Base-by-base conservation (phyloP, 2,888 invertebrate species). In the Hypselothyrea guttata region DNA sequence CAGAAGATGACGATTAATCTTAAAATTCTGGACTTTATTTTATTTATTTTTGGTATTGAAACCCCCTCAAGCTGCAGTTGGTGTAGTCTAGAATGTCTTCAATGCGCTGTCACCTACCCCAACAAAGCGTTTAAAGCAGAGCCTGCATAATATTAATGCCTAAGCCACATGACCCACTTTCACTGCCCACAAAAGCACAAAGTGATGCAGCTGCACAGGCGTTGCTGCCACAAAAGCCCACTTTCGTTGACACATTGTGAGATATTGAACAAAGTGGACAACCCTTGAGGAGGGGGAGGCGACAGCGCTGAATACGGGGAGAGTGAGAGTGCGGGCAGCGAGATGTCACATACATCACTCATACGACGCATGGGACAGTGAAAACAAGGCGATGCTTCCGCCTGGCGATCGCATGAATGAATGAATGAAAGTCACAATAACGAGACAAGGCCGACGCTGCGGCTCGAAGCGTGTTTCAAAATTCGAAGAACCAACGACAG, bases 331-430 rank as follows among this genome's bases (percentile, higher is more conserved):
- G n/a, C n/a, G n/a, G n/a, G 34, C 30, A 16, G 18, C 45, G 37
- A 58, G 34, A 56, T 71, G 75, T 74, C 73, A 68, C 68, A 73
- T 73, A 64, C 58, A 74, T 73, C 75, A 73, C 75, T 73, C 75
- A 79, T 78, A 66, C 74, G 76, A 73, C 62, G 31, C 57, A 30
- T 60, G 64, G 38, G 33, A 63, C 67, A 71, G 53, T 56, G 56
- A 58, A 53, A 59, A 52, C 60, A 65, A 59, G 60, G 57, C 27
- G 55, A 73, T 33, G 47, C 66, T 73, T 72, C 70, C 74, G 71
- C 70, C 54, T 56, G 44, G 38, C 34, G 34, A 65, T 30, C 41
- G 7, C 2, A 38, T 27, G 9, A 8, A 27, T 27, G n/a, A 9
- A n/a, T 30, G n/a, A 2, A n/a, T 30, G n/a, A 5, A 30, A 5